Percentiles rank a stretch among this genome's conserved stretches.
phyloP scores from a whole-genome alignment of 2,888 invertebrate genomes.

The Tetragnatha montana region DNA sequence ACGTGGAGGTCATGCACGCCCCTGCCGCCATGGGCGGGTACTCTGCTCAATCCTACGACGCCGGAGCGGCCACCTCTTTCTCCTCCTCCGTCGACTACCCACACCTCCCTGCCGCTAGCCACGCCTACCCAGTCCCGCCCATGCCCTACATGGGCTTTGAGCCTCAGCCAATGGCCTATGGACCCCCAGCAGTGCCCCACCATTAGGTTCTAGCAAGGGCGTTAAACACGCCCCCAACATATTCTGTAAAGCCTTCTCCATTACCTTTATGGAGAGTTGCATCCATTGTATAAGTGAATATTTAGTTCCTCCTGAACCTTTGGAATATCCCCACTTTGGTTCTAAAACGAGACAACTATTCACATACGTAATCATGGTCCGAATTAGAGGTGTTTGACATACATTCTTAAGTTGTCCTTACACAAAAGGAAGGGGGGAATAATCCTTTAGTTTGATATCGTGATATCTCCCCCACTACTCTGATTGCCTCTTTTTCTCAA shows the following conservation, averaged over 20 bases:
- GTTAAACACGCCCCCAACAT: neutral
- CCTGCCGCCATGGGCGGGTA: conserved; percentile 49
- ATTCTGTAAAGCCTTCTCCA: neutral
- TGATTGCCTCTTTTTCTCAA: too few species aligned
- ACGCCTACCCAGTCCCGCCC: conserved; percentile 9
- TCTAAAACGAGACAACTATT: too few species aligned
- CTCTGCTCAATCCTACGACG: conserved; percentile 10
- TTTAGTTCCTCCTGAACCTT: too few species aligned
- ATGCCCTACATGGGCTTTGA: conserved; percentile 49
- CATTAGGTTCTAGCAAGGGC: conserved; percentile 1
- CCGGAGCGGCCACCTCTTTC: conserved; percentile 34
- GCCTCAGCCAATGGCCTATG: conserved; percentile 48
- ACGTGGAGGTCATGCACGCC: conserved; percentile 16
- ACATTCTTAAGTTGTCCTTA: too few species aligned
- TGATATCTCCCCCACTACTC: too few species aligned
- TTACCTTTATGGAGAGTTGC: too few species aligned
- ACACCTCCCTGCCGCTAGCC: conserved; percentile 25
- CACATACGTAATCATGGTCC: too few species aligned
- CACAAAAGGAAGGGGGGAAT: too few species aligned
- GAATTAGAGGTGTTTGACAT: too few species aligned
- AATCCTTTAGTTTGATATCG: too few species aligned
- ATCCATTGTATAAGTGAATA: too few species aligned
- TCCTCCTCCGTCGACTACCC: conserved; percentile 60
- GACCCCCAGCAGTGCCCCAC: conserved; percentile 2
- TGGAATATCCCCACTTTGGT: too few species aligned